These are phyloP conservation scores for Dynastes hyllus DNA, from an alignment of 2,888 invertebrate genomes.

Conservation along the genomic window DNA sequence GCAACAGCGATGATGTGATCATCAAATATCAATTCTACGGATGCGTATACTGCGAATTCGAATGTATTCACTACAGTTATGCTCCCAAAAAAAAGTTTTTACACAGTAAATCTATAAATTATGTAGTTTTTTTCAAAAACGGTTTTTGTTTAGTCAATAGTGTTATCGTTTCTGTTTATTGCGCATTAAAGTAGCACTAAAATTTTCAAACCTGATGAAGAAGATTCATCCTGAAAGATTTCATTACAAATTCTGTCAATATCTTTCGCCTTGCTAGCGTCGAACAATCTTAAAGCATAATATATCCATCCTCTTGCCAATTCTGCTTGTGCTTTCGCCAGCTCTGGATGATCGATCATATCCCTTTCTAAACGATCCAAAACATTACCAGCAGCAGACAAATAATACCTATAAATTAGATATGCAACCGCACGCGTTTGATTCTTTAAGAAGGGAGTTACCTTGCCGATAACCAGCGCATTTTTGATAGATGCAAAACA, in stretches of 20 bases:
- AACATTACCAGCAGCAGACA: constrained; percentile 77
- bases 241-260: constrained; percentile 57
- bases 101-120: too few species aligned
- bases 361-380: constrained; percentile 74
- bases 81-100: too few species aligned
- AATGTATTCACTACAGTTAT: too few species aligned
- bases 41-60: too few species aligned
- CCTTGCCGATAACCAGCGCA: constrained; percentile 64
- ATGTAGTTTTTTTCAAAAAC: too few species aligned
- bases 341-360: constrained; percentile 63
- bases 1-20: too few species aligned
- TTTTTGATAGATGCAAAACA: constrained; percentile 70
- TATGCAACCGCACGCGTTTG: neutral
- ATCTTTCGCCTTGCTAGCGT: constrained; percentile 70
- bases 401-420: constrained; percentile 73
- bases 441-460: constrained; percentile 43
- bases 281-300: constrained; percentile 76
- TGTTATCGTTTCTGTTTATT: too few species aligned
- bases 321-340: constrained; percentile 64
- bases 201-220: constrained; percentile 43
- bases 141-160: too few species aligned
- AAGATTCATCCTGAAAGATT: constrained; percentile 60
- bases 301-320: constrained; percentile 77
- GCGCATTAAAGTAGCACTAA: neutral
- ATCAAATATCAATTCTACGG: too few species aligned